Base-by-base conservation (phyloP, 2,797 vertebrate species). In the Monodelphis domestica region DNA sequence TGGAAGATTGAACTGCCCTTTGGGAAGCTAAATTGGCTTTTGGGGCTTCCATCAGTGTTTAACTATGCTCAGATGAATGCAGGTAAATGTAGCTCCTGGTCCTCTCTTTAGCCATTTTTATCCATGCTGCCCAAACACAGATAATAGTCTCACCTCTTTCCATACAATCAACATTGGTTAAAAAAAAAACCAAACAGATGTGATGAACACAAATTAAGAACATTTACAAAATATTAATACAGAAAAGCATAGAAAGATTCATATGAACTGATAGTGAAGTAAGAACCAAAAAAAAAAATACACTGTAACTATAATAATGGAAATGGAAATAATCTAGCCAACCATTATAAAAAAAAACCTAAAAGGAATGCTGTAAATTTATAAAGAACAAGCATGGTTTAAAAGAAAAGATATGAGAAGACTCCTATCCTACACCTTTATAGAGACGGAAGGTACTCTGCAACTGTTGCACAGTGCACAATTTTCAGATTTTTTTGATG, bases 61-160 rank as follows among this genome's bases (percentile, higher is more conserved):
- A 95, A 94, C 94, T 55, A 88, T 94, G 93, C 91, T 93, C 93
- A 94, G 93, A 94, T 87, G 94, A 96, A 95, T 55, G 88, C 53
- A 92, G 89, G 93, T 78, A 45, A 70, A 38, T 28, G 63, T 90
- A 93, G 88, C 91, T 94, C 54, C 87, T 53, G 89, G 91, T 53
- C 91, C 45, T 26, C 50, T 90, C 53, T 15, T 78, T 45, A 90
- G 55, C 89, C 88, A 93, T 95, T 96, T 95, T 93, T 95, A 95
- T 95, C 89, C 89, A 88, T 94, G 90, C 57, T 53, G 89, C 24
- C 55, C 92, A 91, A 91, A 38, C n/a, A 91, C 28, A 93, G 59
- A 84, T 53, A 56, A 52, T 88, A 28, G 53, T 9, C 54, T 56
- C 63, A 15, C n/a, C 33, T 96, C 89, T 95, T 70, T 56, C 93